Base-by-base conservation (phyloP, 2,888 invertebrate species). In the Campopleginae sp. region DNA sequence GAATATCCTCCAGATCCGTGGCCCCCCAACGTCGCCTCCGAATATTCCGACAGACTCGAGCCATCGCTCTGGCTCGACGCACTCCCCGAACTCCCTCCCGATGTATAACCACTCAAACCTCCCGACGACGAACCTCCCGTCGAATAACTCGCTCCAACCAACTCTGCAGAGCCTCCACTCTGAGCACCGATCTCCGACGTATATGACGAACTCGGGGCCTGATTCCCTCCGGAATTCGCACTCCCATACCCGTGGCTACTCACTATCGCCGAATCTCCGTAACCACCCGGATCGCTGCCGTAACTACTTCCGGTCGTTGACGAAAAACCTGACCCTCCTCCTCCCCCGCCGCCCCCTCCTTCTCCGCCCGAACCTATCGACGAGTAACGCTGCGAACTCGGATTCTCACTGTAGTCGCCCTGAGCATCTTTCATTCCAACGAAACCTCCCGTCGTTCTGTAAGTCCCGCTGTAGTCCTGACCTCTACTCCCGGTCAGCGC, bases 401-500 rank as follows among this genome's bases (percentile, higher is more conserved):
- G 48, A 6, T 79, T 63, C 2, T 86, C 80, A 58, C 31, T 63
- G 54, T 71, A 42, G 17, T 85, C 86, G 23, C 79, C 61, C 23
- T 75, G 77, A 5, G 58, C 58, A 33, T 85, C 84, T 33, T 84
- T 85, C 38, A 84, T 66, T 3, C 86, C 86, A 19, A 80, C 68
- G 63, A 88, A 88, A 2, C 83, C 82, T 38, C 85, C 65, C 12
- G 87, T 63, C 12, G 82, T 51, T 38, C 85, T 86, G 79, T 87
- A 86, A 72, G 84, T 80, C 17, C 82, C 65, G 66, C 83, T 84
- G 70, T 88, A 89, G 54, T 89, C 89, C 8, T 90, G 87, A 65
- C 88, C 82, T 85, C 90, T 76, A 14, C 88, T 86, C 68, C 88
- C 89, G 27, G 61, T 74, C 51, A 74, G 33, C 6, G 66, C 77